These are phyloP conservation scores for Platycnemis pennipes DNA, from an alignment of 2,888 invertebrate species.

Conservation along the genomic window DNA sequence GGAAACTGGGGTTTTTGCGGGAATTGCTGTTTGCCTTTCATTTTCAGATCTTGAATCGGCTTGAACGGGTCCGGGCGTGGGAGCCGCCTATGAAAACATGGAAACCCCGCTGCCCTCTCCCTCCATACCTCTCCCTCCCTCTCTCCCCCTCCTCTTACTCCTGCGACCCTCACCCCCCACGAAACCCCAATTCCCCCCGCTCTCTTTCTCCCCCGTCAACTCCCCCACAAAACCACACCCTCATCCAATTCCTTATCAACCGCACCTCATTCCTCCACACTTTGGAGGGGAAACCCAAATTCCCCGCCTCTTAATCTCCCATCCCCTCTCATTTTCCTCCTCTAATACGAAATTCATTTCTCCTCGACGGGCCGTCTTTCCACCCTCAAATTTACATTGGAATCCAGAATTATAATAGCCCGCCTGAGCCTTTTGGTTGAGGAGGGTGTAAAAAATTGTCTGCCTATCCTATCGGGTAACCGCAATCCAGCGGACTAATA, in stretches of 20 bases:
- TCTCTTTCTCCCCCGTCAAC: neutral
- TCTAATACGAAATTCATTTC: conserved; percentile 22
- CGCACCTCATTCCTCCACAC: neutral
- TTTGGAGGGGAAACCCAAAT: neutral
- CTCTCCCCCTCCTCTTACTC: neutral
- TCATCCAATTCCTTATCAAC: conserved; percentile 21
- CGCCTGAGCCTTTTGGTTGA: neutral
- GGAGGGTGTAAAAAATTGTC: neutral
- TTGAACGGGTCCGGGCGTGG: conserved; percentile 11
- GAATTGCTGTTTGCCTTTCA: conserved; percentile 51
- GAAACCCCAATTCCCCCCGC: neutral
- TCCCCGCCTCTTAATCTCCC: neutral
- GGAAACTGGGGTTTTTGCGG: neutral
- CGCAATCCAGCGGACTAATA: neutral
- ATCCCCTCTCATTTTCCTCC: neutral
- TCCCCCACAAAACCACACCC: neutral
- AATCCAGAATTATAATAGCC: neutral
- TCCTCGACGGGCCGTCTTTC: neutral
- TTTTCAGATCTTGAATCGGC: conserved; percentile 45
- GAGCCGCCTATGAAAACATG: conserved; percentile 8
- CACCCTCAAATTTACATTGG: conserved; percentile 17
- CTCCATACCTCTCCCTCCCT: neutral
- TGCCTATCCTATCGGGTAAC: neutral
- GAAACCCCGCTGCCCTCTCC: neutral
- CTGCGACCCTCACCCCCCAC: neutral